Percentiles rank a stretch among this genome's conserved stretches.
These are phyloP conservation scores for Leucoraja erinaceus DNA, from an alignment of 2,113 vertebrate species.

Conservation along the genomic window DNA sequence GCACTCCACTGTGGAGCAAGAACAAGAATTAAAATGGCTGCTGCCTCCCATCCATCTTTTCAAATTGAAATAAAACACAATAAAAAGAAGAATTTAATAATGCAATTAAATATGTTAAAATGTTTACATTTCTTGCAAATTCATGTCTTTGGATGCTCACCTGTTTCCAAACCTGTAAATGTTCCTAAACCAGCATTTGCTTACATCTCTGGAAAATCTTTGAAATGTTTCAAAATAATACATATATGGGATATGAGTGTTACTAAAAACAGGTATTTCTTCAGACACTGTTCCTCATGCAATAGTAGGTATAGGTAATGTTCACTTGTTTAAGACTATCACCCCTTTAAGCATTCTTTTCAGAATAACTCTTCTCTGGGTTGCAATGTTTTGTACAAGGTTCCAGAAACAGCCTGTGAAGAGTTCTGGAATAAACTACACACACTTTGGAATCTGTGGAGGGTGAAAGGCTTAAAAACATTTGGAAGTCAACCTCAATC, in stretches of 20 bases:
- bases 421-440: too few species aligned
- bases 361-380: too few species aligned
- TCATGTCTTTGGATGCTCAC: not conserved
- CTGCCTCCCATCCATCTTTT: not conserved
- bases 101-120: not conserved
- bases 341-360: too few species aligned
- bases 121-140: not conserved
- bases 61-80: not conserved
- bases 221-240: not conserved
- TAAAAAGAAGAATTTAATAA: not conserved
- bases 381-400: too few species aligned
- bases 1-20: not conserved
- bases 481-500: too few species aligned
- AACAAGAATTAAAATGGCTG: not conserved
- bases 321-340: too few species aligned
- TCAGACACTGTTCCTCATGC: not conserved
- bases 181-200: not conserved
- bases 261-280: not conserved
- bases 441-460: too few species aligned
- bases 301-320: too few species aligned
- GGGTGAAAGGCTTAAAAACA: too few species aligned
- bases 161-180: not conserved
- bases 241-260: not conserved
- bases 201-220: not conserved
- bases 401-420: too few species aligned